Base-by-base conservation (phyloP, 2,113 vertebrate genomes). In the Motacilla tschutschensis region DNA sequence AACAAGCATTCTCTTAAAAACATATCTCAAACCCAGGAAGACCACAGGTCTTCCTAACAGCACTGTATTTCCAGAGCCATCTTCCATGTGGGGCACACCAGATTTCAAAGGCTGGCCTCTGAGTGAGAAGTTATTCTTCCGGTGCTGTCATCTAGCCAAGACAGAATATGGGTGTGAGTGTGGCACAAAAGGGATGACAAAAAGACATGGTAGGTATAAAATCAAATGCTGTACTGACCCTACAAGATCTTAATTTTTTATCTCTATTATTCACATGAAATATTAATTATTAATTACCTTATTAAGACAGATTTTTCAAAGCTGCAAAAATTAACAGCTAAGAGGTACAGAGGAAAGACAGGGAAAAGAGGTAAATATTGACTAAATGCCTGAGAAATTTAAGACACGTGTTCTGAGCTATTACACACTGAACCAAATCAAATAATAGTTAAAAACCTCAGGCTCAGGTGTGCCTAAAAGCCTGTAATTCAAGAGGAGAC, bases 81-180 rank as follows among this genome's bases (percentile, higher is more conserved):
- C 50, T 8, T 8, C 33, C 21, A 33, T 1, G 1, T 14, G 8
- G 9, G 17, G 24, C 36, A 40, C 3, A 20, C 12, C 6, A 8
- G 46, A 33, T 44, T 78, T 18, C 50, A 63, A 67, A 60, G 19
- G 5, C 1, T 28, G 17, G 28, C 18, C 71, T 55, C 1, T 46
- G 36, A 74, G 15, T 25, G 7, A 79, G 53, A 73, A 65, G 16
- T 22, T 62, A 31, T 21, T 54, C 20, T 58, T 80, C 25, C 35
- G 36, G 35, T 5, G 22, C 44, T 66, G n/a, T 13, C 40, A 50
- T 31, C 17, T 18, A 36, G 18, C 17, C 3, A 2, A 80, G 36
- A 78, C 20, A 17, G 40, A 88, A 69, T 1, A 1, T 2, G 21
- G 12, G 6, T 62, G 48, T 50, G 10, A 83, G 18, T 2, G 14